Evolutionary conservation across 2,888 invertebrate genomes (phyloP).

Genomic region (Archaeoteleia sp.): DNA sequence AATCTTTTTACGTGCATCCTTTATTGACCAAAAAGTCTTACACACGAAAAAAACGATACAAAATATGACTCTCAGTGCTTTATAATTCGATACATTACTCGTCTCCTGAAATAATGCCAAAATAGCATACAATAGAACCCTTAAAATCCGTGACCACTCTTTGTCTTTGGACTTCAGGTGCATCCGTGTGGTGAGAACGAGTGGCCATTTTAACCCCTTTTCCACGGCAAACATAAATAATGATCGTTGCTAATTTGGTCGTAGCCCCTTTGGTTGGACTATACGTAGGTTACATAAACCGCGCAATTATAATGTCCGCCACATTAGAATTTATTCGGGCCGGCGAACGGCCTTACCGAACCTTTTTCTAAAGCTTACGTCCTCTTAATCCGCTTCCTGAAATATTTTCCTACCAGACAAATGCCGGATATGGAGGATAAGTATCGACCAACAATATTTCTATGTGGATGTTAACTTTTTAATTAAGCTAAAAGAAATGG

Average conservation of each 20-base stretch:
- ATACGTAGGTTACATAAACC: constrained; percentile 65
- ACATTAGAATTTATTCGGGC: constrained; percentile 74
- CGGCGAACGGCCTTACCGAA: constrained; percentile 57
- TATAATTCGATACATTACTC: no score
- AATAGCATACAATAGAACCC: constrained; percentile 42
- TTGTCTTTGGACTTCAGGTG: constrained; percentile 66
- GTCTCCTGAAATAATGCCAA: no score
- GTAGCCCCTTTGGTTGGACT: constrained; percentile 64
- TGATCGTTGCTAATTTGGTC: constrained; percentile 74
- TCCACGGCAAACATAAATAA: constrained; percentile 73
- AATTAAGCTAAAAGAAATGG: constrained; percentile 34
- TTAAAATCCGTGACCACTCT: constrained; percentile 65
- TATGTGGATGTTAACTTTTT: constrained; percentile 45
- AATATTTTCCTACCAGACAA: constrained; percentile 64
- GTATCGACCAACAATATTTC: constrained; percentile 43
- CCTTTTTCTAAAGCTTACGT: constrained; percentile 73
- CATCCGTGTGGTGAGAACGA: constrained; percentile 53
- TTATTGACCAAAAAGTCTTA: no score
- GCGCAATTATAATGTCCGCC: constrained; percentile 74
- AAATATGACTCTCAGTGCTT: no score
- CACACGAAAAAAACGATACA: no score
- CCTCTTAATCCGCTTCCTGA: constrained; percentile 70
- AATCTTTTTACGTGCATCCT: no score
- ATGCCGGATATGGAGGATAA: constrained; percentile 40
- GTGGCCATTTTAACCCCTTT: constrained; percentile 71